These are phyloP conservation scores for Taeniopygia guttata DNA, from an alignment of 2,797 vertebrate species.

Conservation along the genomic window DNA sequence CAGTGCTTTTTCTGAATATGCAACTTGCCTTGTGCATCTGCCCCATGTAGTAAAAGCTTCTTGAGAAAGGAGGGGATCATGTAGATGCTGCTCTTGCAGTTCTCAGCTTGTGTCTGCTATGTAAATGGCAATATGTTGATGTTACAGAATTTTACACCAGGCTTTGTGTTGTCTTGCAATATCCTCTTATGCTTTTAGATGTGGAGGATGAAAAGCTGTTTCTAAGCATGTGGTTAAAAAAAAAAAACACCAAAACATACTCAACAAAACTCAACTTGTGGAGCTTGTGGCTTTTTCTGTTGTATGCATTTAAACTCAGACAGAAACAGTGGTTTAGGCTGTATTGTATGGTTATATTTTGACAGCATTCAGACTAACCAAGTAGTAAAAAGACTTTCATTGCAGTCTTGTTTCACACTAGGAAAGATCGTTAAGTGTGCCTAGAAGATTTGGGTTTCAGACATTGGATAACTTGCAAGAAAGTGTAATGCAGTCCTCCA, in stretches of 20 bases:
- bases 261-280: neutral
- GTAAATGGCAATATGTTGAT: neutral
- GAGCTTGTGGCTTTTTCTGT: neutral
- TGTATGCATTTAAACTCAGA: neutral
- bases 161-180: neutral
- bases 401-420: neutral
- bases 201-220: slow-evolving; percentile 3
- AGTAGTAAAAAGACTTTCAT: neutral
- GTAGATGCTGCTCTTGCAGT: neutral
- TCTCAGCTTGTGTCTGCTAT: neutral
- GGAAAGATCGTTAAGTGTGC: accelerated
- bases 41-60: neutral
- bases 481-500: neutral
- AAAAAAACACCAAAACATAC: neutral
- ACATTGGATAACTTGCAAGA: neutral
- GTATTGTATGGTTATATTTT: neutral
- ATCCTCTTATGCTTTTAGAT: neutral
- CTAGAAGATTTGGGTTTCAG: neutral
- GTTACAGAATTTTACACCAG: neutral
- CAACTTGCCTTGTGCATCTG: neutral
- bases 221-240: neutral
- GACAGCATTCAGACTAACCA: neutral
- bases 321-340: neutral
- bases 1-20: neutral
- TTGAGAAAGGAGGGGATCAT: neutral